A percentile compares a stretch with the other conserved stretches of the same genome.
phyloP scores from a whole-genome alignment of 2,888 invertebrate genomes.

The Autographa gamma region DNA sequence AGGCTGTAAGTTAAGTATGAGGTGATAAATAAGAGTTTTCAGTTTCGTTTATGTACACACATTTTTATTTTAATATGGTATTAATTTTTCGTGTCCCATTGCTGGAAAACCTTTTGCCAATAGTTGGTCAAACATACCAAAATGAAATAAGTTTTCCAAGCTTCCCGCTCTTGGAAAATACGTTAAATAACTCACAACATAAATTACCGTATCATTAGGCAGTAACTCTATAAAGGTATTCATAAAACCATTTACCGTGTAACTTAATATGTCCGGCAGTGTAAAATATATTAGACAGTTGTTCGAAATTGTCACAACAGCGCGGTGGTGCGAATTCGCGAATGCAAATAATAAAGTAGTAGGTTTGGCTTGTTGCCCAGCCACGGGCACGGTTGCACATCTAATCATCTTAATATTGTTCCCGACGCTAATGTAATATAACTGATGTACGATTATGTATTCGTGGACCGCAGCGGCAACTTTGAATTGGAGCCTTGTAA shows the following conservation, averaged over 20 bases:
- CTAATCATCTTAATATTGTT: constrained; percentile 66
- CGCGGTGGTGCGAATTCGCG: constrained; percentile 64
- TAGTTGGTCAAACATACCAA: too few relatives aligned
- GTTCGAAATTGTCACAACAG: constrained; percentile 62
- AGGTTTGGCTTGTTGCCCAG: constrained; percentile 56
- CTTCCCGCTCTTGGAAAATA: neutral
- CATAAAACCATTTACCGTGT: constrained; percentile 25
- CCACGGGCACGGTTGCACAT: constrained; percentile 49
- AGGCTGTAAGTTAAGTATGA: neutral
- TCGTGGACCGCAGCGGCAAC: constrained; percentile 26
- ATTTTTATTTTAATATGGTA: too few relatives aligned
- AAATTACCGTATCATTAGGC: neutral
- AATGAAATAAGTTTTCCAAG: neutral
- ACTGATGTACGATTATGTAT: constrained; percentile 55
- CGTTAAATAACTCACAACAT: neutral
- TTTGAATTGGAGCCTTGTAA: constrained; percentile 49
- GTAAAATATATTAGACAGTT: constrained; percentile 67
- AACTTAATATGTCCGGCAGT: constrained; percentile 48
- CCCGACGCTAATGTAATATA: constrained; percentile 56
- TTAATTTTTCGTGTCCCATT: too few relatives aligned
- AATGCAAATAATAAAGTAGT: constrained; percentile 63
- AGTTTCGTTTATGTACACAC: too few relatives aligned
- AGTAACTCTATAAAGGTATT: constrained; percentile 6
- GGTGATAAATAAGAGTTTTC: too few relatives aligned
- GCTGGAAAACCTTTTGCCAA: too few relatives aligned